phyloP scores from a whole-genome alignment of 1,140 invertebrate species.

The Ylistrum balloti region DNA sequence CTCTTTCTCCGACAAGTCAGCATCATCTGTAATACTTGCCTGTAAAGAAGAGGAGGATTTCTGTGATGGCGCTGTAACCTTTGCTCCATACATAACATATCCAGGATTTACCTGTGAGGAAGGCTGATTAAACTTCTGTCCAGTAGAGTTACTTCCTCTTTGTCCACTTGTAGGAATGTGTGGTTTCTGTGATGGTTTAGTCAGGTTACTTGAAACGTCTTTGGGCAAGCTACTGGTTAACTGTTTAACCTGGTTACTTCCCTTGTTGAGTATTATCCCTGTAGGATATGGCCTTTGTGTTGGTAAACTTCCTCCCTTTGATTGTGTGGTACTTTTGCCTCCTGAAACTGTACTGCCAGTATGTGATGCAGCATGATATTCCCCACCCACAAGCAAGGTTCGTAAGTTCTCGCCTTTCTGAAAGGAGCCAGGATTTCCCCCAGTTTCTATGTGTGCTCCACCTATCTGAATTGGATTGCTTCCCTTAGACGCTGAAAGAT shows the following conservation, averaged over 20 bases:
- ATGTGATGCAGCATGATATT: not conserved
- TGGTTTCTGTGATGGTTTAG: not conserved
- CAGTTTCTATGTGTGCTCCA: not conserved
- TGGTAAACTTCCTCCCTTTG: not conserved
- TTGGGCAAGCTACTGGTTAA: not conserved
- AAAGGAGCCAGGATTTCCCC: not conserved
- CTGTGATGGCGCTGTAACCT: not conserved
- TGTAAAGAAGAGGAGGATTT: not conserved
- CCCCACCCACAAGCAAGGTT: not conserved
- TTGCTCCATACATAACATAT: conserved; percentile 19
- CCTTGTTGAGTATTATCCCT: not conserved
- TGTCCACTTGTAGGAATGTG: not conserved
- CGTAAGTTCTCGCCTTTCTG: conserved; percentile 41
- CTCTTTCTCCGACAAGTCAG: not conserved
- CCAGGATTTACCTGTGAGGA: not conserved
- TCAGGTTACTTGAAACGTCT: not conserved
- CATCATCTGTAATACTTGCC: conserved; percentile 2
- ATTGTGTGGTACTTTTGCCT: not conserved
- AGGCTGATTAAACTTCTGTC: not conserved
- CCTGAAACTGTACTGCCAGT: not conserved
- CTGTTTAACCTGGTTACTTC: not conserved
- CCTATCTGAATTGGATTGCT: not conserved
- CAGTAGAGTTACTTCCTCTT: not conserved
- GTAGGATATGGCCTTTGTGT: not conserved
- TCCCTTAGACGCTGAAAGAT: not conserved